Percentiles rank a stretch among this genome's conserved stretches.
phyloP scores from a whole-genome alignment of 1,140 invertebrate genomes.

The Megathymus violae region DNA sequence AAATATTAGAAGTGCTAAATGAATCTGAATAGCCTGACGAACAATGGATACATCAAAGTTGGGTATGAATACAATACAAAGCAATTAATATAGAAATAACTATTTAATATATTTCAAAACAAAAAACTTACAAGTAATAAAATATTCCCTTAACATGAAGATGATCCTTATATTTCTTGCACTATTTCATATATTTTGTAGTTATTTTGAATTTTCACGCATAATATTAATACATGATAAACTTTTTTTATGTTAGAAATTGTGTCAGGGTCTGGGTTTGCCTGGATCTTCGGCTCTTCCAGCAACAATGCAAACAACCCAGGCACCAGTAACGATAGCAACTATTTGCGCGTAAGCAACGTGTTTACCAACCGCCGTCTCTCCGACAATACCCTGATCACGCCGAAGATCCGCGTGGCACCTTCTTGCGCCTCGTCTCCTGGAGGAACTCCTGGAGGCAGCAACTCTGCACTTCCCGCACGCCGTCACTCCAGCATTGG shows the following conservation, averaged over 20 bases:
- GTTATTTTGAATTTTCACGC: constrained; percentile 1
- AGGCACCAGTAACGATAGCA: constrained; percentile 86
- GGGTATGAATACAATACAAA: too few relatives aligned
- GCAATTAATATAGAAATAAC: too few relatives aligned
- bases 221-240: neutral
- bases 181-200: too few relatives aligned
- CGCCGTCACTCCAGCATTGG: constrained; percentile 95
- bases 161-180: too few relatives aligned
- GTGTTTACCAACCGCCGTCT: constrained; percentile 92
- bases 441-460: constrained; percentile 90
- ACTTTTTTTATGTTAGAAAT: constrained; percentile 29
- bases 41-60: too few relatives aligned
- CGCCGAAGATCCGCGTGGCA: constrained; percentile 93
- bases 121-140: too few relatives aligned
- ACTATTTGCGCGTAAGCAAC: constrained; percentile 93
- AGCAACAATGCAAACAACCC: constrained; percentile 46
- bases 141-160: too few relatives aligned
- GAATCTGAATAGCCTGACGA: too few relatives aligned
- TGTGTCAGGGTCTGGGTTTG: constrained; percentile 78
- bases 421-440: constrained; percentile 94
- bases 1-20: too few relatives aligned
- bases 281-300: constrained; percentile 85
- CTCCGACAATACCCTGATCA: constrained; percentile 96
- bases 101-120: too few relatives aligned
- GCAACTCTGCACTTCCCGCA: constrained; percentile 88